Conservation (phyloP, 2,888 invertebrate species). For the Muschampia plurimacula region DNA sequence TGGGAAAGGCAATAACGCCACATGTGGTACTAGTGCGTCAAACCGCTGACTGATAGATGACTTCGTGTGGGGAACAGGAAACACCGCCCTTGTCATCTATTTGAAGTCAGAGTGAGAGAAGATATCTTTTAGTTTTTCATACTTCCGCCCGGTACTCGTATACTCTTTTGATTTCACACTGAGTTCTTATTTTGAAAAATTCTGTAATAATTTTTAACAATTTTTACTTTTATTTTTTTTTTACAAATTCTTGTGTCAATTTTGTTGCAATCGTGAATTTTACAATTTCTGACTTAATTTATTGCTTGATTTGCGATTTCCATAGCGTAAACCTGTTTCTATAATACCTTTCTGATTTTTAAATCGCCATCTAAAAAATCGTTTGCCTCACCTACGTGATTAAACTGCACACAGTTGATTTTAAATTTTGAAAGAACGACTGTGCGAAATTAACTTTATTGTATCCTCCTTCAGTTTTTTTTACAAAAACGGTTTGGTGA, state of each 20-base stretch:
- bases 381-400: slow-evolving; percentile 3
- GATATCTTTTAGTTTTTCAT: background rate
- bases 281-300: background rate
- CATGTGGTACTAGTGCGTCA: slow-evolving; percentile 40
- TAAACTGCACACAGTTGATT: background rate
- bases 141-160: background rate
- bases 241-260: background rate
- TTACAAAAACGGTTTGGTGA: background rate
- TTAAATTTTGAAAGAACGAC: background rate
- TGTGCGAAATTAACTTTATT: background rate
- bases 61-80: slow-evolving; percentile 28
- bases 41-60: slow-evolving; percentile 30
- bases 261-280: background rate
- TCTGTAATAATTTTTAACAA: too few relatives aligned
- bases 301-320: background rate
- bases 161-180: too few relatives aligned
- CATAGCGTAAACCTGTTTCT: slow-evolving; percentile 5
- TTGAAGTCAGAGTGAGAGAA: slow-evolving; percentile 23
- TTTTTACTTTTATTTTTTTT: background rate
- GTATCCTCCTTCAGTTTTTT: background rate
- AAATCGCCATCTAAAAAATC: background rate
- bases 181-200: background rate
- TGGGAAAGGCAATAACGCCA: slow-evolving; percentile 41
- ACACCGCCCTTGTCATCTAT: slow-evolving; percentile 11
- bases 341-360: slow-evolving; percentile 2